Conservation (phyloP, 1,140 invertebrate species). For the Bradysia coprophila region DNA sequence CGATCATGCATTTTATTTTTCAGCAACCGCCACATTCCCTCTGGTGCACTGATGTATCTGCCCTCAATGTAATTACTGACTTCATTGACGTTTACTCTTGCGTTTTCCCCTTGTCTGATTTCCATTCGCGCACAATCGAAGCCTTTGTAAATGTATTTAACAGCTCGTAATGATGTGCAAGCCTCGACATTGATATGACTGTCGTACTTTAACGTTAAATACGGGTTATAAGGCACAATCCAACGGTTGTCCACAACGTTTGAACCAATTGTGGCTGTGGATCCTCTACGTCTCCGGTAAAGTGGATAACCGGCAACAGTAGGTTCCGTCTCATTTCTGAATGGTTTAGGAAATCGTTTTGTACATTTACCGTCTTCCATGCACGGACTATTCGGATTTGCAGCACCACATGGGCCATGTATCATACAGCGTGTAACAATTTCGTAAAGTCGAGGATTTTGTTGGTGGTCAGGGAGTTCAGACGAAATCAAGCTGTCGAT, state of each 20-base stretch:
- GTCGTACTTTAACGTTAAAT: constrained; percentile 27
- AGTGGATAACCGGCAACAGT: constrained; percentile 24
- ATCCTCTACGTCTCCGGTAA: too few species aligned
- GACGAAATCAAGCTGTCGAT: constrained; percentile 30
- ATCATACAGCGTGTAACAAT: constrained; percentile 27
- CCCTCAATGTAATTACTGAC: not conserved
- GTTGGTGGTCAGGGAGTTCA: constrained; percentile 29
- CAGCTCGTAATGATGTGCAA: constrained; percentile 28
- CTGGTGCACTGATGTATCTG: not conserved
- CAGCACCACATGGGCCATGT: constrained; percentile 30
- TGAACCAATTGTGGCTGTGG: constrained; percentile 1
- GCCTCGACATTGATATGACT: constrained; percentile 29
- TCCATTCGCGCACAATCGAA: constrained; percentile 24
- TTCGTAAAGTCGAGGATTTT: constrained; percentile 22
- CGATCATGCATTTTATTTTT: not conserved
- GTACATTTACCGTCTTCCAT: constrained; percentile 14
- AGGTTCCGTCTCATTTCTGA: constrained; percentile 9
- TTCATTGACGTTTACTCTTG: too few species aligned
- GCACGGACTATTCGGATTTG: constrained; percentile 24
- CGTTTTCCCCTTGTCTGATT: too few species aligned
- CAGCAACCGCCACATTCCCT: not conserved
- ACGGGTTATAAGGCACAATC: constrained; percentile 31
- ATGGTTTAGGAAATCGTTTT: constrained; percentile 11
- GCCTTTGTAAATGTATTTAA: constrained; percentile 28
- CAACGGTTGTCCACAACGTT: constrained; percentile 26